Evolutionary conservation across 2,888 invertebrate species (phyloP).

Genomic region (Hypsopygia costalis): DNA sequence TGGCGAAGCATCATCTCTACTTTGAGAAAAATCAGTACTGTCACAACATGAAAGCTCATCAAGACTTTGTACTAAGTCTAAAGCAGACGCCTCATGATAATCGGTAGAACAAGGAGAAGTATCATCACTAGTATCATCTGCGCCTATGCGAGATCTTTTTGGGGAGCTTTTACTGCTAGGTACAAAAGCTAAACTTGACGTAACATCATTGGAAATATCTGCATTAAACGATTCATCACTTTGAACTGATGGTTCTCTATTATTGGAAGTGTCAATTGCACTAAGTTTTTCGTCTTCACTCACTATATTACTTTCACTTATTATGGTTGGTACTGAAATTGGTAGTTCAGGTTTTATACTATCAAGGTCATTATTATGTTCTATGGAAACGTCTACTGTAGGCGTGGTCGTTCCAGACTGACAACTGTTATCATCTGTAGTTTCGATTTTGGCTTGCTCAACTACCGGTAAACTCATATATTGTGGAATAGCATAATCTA

Average conservation of each 20-base stretch:
- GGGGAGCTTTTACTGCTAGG: slow-evolving; percentile 72
- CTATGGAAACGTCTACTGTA: slow-evolving; percentile 26
- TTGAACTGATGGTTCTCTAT: slow-evolving; percentile 52
- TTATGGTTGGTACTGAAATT: slow-evolving; percentile 20
- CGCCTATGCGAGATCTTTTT: slow-evolving; percentile 40
- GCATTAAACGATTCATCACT: slow-evolving; percentile 69
- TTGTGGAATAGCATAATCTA: slow-evolving; percentile 69
- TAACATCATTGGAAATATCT: slow-evolving; percentile 67
- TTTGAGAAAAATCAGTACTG: slow-evolving; percentile 70
- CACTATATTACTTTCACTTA: slow-evolving; percentile 32
- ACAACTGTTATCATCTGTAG: slow-evolving; percentile 26
- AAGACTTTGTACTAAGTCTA: slow-evolving; percentile 62
- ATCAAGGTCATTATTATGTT: slow-evolving; percentile 23
- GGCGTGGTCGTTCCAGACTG: slow-evolving; percentile 24
- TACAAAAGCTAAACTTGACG: slow-evolving; percentile 71
- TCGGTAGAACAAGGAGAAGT: slow-evolving; percentile 74
- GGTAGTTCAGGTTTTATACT: slow-evolving; percentile 20
- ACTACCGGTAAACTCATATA: slow-evolving; percentile 64
- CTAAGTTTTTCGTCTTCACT: slow-evolving; percentile 47
- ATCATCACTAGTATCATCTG: slow-evolving; percentile 66
- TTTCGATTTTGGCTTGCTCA: slow-evolving; percentile 46
- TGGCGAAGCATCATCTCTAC: slow-evolving; percentile 63
- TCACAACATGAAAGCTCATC: slow-evolving; percentile 67
- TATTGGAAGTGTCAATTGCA: slow-evolving; percentile 32
- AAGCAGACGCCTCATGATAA: slow-evolving; percentile 72